Base-by-base conservation (phyloP, 1,140 invertebrate genomes). In the Eriosoma lanigerum region DNA sequence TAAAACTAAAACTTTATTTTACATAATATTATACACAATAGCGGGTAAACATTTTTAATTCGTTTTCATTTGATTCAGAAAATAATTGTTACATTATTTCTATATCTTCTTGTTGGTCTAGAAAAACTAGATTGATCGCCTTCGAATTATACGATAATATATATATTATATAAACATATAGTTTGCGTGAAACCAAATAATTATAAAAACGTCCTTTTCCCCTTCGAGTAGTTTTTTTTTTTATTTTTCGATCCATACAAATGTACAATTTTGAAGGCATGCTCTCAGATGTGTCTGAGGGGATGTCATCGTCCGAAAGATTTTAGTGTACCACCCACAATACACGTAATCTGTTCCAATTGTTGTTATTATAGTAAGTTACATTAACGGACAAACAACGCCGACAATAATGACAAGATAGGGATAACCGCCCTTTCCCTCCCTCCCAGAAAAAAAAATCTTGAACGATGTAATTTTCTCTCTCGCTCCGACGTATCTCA, bases 321-420 rank as follows among this genome's bases (percentile, higher is more conserved):
- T 50, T 44, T 24, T 21, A 8, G 66, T n/a, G 72, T 48, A 60
- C 75, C 75, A 78, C 54, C 75, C 75, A 78, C 75, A 78, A 60
- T 78, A 60, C 75, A 26, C 56, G 75, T 60, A 78, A 78, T 78
- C 75, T 78, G 21, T 58, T 48, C 21, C 75, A 44, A 60, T 78
- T 78, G 75, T 60, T 78, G 56, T 78, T 62, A 62, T 78, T 78
- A 78, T 60, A n/a, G 32, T 48, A 62, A 46, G 75, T 62, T 62
- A 60, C 52, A 60, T 76, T 76, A 58, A 76, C 73, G 17, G 73
- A 76, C 54, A 56, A 58, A 78, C 52, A 60, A 48, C 75, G 75
- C 75, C 75, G 75, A 78, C 75, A 12, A 60, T 78, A 78, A 78
- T 78, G 52, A 78, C 75, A 62, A 60, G 75, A 46, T 38, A 76